A percentile compares a stretch with the other conserved stretches of the same genome.
phyloP scores from a whole-genome alignment of 1,140 invertebrate species.

The Papilio glaucus region DNA sequence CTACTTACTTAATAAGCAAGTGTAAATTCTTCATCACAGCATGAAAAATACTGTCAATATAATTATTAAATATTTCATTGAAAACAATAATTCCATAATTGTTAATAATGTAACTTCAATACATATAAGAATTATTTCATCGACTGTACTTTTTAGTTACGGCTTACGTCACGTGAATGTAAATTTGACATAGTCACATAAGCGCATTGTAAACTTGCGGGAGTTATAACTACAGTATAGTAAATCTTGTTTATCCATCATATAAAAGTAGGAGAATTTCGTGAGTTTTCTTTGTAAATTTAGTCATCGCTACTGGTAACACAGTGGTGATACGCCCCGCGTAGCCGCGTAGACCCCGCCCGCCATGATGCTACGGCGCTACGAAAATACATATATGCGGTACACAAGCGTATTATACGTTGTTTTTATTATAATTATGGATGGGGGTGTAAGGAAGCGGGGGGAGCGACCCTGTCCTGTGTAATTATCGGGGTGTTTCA shows the following conservation, averaged over 20 bases:
- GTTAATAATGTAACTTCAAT: too few species aligned
- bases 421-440: constrained; percentile 46
- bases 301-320: constrained; percentile 49
- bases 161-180: too few species aligned
- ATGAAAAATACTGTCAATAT: too few species aligned
- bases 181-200: too few species aligned
- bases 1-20: too few species aligned
- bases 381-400: constrained; percentile 39
- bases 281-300: constrained; percentile 21
- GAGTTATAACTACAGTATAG: too few species aligned
- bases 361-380: constrained; percentile 59
- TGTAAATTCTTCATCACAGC: too few species aligned
- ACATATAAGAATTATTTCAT: too few species aligned
- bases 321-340: constrained; percentile 53
- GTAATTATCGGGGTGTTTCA: constrained; percentile 34
- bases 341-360: constrained; percentile 70
- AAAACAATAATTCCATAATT: too few species aligned
- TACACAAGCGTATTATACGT: constrained; percentile 44
- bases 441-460: constrained; percentile 18
- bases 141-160: too few species aligned
- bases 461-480: constrained; percentile 6
- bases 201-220: too few species aligned
- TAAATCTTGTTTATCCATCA: not conserved
- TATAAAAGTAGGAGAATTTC: not conserved
- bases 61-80: too few species aligned